phyloP scores from a whole-genome alignment of 2,797 vertebrate genomes.

The Rhadinocentrus ornatus region DNA sequence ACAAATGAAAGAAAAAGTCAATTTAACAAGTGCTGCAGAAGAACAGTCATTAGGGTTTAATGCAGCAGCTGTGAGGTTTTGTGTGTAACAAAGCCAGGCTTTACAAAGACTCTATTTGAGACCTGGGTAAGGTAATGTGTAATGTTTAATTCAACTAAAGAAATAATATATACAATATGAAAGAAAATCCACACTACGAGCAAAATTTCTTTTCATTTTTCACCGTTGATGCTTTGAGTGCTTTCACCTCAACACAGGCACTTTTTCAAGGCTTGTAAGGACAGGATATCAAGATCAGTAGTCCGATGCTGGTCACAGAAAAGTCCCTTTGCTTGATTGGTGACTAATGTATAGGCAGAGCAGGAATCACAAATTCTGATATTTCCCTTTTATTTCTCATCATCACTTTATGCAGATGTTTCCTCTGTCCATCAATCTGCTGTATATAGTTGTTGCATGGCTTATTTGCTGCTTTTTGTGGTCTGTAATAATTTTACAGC shows the following conservation, averaged over 20 bases:
- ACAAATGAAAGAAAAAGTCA: constrained; percentile 27
- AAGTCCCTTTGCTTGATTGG: constrained; percentile 12
- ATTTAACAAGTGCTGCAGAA: constrained; percentile 31
- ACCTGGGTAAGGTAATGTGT: not conserved
- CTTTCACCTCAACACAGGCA: not conserved
- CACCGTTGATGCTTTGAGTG: not conserved
- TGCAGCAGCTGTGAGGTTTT: constrained; percentile 27
- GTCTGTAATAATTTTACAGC: constrained; percentile 18
- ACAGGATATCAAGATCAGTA: not conserved
- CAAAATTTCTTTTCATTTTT: too few relatives aligned
- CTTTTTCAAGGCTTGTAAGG: not conserved
- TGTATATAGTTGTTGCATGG: not conserved
- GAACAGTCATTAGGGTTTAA: constrained; percentile 47
- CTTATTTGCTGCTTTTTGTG: not conserved
- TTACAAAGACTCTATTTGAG: not conserved
- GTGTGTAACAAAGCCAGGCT: constrained; percentile 35
- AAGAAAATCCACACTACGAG: too few relatives aligned
- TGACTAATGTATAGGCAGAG: constrained; percentile 5
- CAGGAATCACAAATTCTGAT: constrained; percentile 2
- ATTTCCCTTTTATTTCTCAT: constrained; percentile 5
- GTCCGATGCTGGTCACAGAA: constrained; percentile 7
- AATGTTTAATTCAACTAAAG: not conserved
- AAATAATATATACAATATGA: too few relatives aligned
- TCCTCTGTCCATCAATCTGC: not conserved
- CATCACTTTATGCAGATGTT: not conserved